phyloP scores from a whole-genome alignment of 2,888 invertebrate genomes.

The Gisinianus flammeolus region DNA sequence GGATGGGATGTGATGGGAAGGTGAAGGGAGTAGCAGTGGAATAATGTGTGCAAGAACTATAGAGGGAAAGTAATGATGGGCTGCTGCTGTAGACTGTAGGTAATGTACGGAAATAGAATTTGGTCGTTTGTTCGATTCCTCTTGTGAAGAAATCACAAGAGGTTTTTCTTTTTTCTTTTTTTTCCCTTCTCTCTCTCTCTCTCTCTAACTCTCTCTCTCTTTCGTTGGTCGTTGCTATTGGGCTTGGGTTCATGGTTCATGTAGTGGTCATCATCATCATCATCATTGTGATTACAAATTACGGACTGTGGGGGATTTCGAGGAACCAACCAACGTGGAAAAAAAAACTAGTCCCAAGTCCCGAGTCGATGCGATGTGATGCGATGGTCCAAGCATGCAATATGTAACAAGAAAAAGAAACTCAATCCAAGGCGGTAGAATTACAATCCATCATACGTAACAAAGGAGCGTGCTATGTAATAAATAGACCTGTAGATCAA shows the following conservation, averaged over 20 bases:
- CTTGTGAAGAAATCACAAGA: background rate
- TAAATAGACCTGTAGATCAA: slow-evolving; percentile 15
- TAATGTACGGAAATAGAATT: slow-evolving; percentile 20
- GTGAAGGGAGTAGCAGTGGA: too few species aligned
- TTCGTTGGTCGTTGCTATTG: background rate
- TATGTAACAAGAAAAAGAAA: slow-evolving; percentile 13
- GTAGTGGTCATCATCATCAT: slow-evolving; percentile 26
- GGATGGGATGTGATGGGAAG: background rate
- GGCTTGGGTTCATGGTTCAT: background rate
- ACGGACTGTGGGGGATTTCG: slow-evolving; percentile 4
- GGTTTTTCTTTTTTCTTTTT: background rate
- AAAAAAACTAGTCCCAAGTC: background rate
- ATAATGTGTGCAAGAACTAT: background rate
- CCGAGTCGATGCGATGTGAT: background rate
- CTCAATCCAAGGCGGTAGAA: slow-evolving; percentile 12
- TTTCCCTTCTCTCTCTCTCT: background rate
- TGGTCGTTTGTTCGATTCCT: background rate
- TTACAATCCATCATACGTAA: slow-evolving; percentile 24
- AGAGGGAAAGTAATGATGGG: slow-evolving; percentile 5
- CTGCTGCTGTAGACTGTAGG: background rate
- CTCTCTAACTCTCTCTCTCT: too few species aligned
- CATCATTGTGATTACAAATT: slow-evolving; percentile 27
- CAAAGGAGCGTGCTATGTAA: slow-evolving; percentile 14
- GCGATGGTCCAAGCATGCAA: background rate
- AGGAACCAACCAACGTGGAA: background rate